These are phyloP conservation scores for Macaca mulatta DNA, from an alignment of 2,113 vertebrate genomes.

Conservation along the genomic window DNA sequence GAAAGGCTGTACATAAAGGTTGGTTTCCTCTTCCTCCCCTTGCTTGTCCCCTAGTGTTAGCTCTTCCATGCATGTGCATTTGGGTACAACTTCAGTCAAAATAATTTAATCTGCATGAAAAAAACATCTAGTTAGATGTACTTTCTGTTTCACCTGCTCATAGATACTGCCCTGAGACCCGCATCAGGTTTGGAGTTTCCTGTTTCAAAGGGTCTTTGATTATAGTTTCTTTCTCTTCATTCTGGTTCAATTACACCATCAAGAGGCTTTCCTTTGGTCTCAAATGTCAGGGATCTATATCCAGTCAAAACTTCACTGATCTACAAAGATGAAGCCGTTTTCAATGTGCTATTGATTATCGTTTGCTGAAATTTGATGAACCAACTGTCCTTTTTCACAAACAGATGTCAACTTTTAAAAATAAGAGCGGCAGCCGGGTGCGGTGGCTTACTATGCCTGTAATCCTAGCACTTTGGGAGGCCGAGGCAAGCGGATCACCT, in stretches of 20 bases:
- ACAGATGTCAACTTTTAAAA: neutral
- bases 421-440: neutral
- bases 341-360: neutral
- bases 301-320: neutral
- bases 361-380: neutral
- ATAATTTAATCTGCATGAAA: slow-evolving; percentile 21
- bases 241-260: neutral
- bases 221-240: neutral
- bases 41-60: neutral
- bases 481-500: too few species aligned
- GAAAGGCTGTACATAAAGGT: neutral
- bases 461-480: too few species aligned
- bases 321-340: neutral
- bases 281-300: neutral
- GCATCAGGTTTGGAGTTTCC: neutral
- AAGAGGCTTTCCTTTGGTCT: slow-evolving; percentile 13
- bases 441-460: too few species aligned
- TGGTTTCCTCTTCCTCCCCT: neutral
- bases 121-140: neutral
- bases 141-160: neutral
- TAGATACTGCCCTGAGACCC: neutral
- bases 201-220: neutral
- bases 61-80: neutral
- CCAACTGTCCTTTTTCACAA: neutral
- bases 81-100: neutral